Evolutionary conservation across 2,113 vertebrate genomes (phyloP).

Genomic region (Petromus typicus): DNA sequence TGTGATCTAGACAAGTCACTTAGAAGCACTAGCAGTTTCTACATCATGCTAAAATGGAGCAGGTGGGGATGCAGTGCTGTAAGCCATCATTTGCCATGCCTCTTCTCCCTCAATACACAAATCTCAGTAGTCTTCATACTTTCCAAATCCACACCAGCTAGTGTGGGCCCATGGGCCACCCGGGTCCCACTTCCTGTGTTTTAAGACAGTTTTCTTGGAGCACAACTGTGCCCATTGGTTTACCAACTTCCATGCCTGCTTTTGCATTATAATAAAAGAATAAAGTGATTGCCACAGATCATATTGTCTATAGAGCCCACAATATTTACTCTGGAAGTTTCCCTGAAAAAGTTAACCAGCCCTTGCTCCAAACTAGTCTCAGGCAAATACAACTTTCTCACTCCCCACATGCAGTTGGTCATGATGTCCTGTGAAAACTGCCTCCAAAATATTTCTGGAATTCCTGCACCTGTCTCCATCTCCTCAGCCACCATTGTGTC

Average conservation of each 20-base stretch:
- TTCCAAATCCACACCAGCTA: background rate
- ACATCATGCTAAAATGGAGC: background rate
- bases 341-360: background rate
- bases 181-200: background rate
- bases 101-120: accelerated
- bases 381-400: background rate
- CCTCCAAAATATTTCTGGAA: background rate
- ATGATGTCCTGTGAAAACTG: background rate
- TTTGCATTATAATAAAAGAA: background rate
- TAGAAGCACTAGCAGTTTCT: background rate
- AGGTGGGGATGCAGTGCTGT: background rate
- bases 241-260: background rate
- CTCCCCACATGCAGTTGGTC: background rate
- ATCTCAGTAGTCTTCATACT: background rate
- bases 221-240: background rate
- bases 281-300: background rate
- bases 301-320: background rate
- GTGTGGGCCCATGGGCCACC: too few species aligned
- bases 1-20: background rate
- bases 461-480: background rate
- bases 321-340: background rate
- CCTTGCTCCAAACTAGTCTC: background rate
- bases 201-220: background rate
- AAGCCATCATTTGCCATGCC: background rate
- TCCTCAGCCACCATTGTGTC: background rate